These are phyloP conservation scores for Alfaro cultratus DNA, from an alignment of 2,797 vertebrate species.

Conservation along the genomic window DNA sequence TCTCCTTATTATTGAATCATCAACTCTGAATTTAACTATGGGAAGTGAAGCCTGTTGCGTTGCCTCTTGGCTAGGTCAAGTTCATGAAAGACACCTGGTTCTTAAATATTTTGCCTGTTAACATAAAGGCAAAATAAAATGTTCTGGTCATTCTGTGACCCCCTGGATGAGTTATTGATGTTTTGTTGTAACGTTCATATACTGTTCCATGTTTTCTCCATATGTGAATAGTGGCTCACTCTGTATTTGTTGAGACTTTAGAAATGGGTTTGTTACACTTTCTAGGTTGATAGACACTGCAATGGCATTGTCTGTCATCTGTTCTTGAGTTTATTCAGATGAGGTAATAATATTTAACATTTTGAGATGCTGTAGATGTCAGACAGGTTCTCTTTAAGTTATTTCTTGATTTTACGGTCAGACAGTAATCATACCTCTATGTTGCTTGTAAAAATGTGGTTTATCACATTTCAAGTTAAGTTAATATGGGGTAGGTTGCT, in stretches of 20 bases:
- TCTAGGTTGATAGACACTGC: too few species aligned
- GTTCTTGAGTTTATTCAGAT: background rate
- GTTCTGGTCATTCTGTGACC: background rate
- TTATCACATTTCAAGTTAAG: background rate
- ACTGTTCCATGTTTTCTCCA: background rate
- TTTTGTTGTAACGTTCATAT: background rate
- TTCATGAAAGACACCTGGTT: too few species aligned
- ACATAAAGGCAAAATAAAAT: too few species aligned
- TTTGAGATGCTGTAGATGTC: background rate
- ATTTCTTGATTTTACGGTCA: too few species aligned
- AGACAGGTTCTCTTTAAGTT: background rate
- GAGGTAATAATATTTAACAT: background rate
- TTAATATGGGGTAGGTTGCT: too few species aligned
- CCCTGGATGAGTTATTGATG: background rate
- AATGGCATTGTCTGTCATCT: background rate
- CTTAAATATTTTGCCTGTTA: too few species aligned
- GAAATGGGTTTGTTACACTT: too few species aligned
- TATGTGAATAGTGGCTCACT: background rate
- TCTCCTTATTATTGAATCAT: background rate
- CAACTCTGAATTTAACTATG: background rate
- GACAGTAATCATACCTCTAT: background rate
- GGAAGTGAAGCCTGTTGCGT: too few species aligned
- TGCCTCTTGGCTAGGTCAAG: too few species aligned
- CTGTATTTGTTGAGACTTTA: background rate
- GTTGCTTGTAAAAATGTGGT: background rate